These are phyloP conservation scores for Limnephilus rhombicus DNA, from an alignment of 2,888 invertebrate genomes.

Conservation along the genomic window DNA sequence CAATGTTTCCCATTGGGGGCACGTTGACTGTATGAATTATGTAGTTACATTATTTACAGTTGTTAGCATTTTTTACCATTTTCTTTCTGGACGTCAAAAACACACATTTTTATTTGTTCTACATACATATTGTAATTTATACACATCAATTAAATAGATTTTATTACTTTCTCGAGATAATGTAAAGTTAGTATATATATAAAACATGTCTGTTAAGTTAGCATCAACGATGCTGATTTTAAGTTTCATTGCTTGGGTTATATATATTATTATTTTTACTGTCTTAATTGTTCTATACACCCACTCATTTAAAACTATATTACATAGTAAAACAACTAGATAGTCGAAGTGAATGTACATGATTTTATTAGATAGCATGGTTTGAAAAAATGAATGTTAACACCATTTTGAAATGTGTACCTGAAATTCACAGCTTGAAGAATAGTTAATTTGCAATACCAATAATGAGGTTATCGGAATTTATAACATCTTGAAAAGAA, in stretches of 20 bases:
- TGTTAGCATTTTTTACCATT: not conserved
- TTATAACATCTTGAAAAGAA: not conserved
- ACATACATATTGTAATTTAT: too few relatives aligned
- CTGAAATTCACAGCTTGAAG: not conserved
- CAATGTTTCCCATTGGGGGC: too few relatives aligned
- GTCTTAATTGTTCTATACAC: not conserved
- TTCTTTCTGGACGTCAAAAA: not conserved
- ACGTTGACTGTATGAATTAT: not conserved
- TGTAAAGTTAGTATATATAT: not conserved
- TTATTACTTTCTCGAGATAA: not conserved
- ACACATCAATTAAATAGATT: not conserved
- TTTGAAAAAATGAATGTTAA: not conserved
- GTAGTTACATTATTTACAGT: not conserved
- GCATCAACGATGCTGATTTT: not conserved
- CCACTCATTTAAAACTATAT: not conserved
- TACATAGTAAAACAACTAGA: not conserved
- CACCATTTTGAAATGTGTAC: not conserved
- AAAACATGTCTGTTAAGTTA: not conserved
- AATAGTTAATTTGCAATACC: not conserved
- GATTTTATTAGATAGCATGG: conserved; percentile 37
- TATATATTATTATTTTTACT: not conserved
- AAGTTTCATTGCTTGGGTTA: not conserved
- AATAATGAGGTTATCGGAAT: not conserved
- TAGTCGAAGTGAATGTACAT: not conserved
- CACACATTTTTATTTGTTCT: not conserved